A percentile compares a stretch with the other conserved stretches of the same genome.
Evolutionary conservation across 2,888 invertebrate species (phyloP).

Genomic region (Pseudanteris insignis): DNA sequence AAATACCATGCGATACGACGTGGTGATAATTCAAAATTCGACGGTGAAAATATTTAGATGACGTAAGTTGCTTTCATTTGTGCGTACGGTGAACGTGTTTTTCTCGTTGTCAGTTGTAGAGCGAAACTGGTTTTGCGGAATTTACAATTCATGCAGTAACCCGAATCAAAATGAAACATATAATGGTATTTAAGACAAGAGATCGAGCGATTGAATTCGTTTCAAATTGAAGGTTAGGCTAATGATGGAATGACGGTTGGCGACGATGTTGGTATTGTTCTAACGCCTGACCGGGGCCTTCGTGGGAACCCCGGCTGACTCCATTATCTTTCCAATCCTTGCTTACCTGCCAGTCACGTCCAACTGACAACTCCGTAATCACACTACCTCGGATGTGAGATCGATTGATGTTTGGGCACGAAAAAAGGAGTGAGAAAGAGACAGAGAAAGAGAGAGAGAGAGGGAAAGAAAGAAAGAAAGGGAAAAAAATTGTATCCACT

Average conservation of each 20-base stretch:
- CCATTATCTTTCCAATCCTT: conserved; percentile 49
- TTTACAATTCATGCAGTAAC: conserved; percentile 61
- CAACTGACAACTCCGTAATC: conserved; percentile 48
- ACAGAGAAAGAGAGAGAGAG: no score
- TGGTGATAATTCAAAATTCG: conserved; percentile 20
- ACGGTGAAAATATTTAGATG: conserved; percentile 32
- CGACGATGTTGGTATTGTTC: conserved; percentile 54
- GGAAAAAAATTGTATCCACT: no score
- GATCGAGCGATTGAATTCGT: conserved; percentile 47
- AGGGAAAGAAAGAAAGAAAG: no score
- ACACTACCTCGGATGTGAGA: conserved; percentile 29
- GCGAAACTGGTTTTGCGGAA: conserved; percentile 61
- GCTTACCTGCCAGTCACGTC: conserved; percentile 49
- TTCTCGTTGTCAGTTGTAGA: conserved; percentile 44
- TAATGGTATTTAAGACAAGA: conserved; percentile 62
- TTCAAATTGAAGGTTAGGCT: conserved; percentile 61
- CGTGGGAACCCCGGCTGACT: conserved; percentile 53
- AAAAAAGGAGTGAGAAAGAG: no score
- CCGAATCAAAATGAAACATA: conserved; percentile 61
- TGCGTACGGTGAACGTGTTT: conserved; percentile 42
- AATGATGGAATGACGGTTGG: conserved; percentile 61
- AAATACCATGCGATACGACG: no score
- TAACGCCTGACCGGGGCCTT: conserved; percentile 52
- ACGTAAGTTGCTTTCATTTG: conserved; percentile 30
- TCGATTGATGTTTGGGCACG: conserved; percentile 37